Percentiles rank a stretch among this genome's conserved stretches.
Evolutionary conservation across 2,113 vertebrate genomes (phyloP).

Genomic region (Crotalus horridus): DNA sequence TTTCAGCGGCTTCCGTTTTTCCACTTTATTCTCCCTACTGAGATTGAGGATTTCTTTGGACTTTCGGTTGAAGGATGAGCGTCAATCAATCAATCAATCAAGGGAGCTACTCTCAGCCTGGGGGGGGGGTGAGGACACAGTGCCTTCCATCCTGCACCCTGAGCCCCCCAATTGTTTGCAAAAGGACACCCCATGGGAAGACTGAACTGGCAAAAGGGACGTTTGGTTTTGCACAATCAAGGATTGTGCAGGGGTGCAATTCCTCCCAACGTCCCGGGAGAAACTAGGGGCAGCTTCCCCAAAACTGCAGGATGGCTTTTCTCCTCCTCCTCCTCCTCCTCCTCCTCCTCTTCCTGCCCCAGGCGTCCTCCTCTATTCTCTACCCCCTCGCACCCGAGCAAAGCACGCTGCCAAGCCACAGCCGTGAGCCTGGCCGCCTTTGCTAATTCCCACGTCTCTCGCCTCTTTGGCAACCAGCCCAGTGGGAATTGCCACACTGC

Average conservation of each 20-base stretch:
- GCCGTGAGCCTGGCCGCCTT: not conserved
- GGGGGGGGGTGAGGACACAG: too few relatives aligned
- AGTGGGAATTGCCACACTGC: not conserved
- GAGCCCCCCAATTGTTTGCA: not conserved
- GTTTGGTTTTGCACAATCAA: too few relatives aligned
- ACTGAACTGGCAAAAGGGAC: too few relatives aligned
- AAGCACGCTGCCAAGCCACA: not conserved
- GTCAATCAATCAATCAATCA: too few relatives aligned
- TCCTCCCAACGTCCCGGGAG: not conserved
- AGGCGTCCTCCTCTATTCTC: not conserved
- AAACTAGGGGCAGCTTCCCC: not conserved
- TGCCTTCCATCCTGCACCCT: not conserved
- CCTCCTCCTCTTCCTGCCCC: not conserved
- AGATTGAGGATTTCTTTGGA: not conserved
- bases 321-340: not conserved
- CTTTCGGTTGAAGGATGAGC: too few relatives aligned
- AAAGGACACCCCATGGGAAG: too few relatives aligned
- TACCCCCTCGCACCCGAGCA: not conserved
- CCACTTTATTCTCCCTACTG: too few relatives aligned
- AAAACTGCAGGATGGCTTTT: rapidly evolving
- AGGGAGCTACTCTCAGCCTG: too few relatives aligned
- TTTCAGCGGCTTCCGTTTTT: not conserved
- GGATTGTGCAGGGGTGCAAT: too few relatives aligned
- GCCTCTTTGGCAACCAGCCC: not conserved
- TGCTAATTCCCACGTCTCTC: not conserved